A percentile compares a stretch with the other conserved stretches of the same genome.
phyloP scores from a whole-genome alignment of 2,888 invertebrate genomes.

The Mesorhabditis spiculigera region DNA sequence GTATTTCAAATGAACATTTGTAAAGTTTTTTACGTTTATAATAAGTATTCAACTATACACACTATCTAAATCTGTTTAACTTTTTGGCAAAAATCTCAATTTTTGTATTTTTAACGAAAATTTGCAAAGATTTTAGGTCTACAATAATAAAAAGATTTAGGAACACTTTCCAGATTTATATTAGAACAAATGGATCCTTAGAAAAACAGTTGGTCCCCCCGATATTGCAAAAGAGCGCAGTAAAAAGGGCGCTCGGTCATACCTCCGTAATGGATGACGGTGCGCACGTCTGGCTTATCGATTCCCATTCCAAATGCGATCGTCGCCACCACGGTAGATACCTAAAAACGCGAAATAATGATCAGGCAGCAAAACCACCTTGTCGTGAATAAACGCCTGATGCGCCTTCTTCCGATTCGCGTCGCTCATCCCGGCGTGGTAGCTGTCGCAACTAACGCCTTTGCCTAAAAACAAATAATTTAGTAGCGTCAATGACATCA shows the following conservation, averaged over 20 bases:
- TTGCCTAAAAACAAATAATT: conserved; percentile 13
- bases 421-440: conserved; percentile 69
- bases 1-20: no score
- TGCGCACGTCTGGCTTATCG: conserved; percentile 68
- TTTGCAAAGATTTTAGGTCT: no score
- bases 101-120: no score
- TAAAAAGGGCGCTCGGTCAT: not conserved
- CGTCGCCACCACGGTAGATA: conserved; percentile 61
- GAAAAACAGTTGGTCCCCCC: no score
- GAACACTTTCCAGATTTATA: not conserved
- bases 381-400: conserved; percentile 68
- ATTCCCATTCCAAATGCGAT: conserved; percentile 66
- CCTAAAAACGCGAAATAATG: conserved; percentile 10
- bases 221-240: not conserved
- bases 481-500: conserved; percentile 12
- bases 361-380: conserved; percentile 41
- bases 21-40: no score
- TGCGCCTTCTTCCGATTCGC: conserved; percentile 66
- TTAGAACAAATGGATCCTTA: not conserved
- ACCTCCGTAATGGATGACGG: conserved; percentile 72
- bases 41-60: no score
- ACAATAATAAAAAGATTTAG: no score
- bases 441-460: conserved; percentile 56
- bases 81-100: no score
- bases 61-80: no score